phyloP scores from a whole-genome alignment of 2,113 vertebrate genomes.

The Noturus placidus region DNA sequence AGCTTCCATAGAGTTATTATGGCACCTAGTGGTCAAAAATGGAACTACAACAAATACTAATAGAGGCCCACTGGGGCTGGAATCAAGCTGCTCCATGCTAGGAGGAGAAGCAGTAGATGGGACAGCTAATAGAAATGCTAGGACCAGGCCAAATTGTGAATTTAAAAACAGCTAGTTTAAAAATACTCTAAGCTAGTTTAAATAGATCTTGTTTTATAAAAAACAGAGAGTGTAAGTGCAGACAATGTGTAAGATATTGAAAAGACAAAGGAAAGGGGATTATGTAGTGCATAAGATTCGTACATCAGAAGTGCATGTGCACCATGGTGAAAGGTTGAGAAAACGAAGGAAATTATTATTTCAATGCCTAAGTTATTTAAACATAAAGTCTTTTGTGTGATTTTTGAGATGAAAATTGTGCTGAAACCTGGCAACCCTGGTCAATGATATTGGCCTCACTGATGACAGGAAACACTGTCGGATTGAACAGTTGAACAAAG shows the following conservation, averaged over 20 bases:
- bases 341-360: neutral
- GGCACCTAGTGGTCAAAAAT: neutral
- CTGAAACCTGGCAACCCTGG: conserved; percentile 1
- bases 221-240: neutral
- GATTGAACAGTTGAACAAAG: neutral
- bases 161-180: neutral
- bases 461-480: neutral
- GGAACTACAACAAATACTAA: neutral
- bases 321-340: neutral
- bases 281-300: neutral
- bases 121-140: neutral
- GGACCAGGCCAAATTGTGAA: neutral
- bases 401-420: neutral
- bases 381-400: neutral
- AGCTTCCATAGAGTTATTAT: neutral
- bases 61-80: neutral
- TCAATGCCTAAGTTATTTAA: neutral
- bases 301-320: neutral
- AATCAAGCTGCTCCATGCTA: neutral
- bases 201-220: neutral
- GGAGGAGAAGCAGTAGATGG: neutral
- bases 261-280: neutral
- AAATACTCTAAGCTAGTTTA: neutral
- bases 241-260: neutral
- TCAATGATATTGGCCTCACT: neutral